Base-by-base conservation (phyloP, 2,113 vertebrate species). In the Chamaetylas fuelleborni region DNA sequence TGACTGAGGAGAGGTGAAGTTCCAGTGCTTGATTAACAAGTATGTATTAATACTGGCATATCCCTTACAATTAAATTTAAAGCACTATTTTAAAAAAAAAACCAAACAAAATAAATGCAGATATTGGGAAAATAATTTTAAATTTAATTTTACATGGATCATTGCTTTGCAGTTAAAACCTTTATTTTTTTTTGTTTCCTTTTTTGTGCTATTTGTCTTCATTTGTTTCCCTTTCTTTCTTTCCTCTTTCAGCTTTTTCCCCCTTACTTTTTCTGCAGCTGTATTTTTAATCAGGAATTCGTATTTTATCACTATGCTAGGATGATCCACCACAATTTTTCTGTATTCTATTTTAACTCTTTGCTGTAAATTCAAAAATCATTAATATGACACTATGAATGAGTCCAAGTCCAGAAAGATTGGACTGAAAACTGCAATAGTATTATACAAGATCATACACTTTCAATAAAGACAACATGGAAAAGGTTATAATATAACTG, bases 11-110 rank as follows among this genome's bases (percentile, higher is more conserved):
- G 6, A 85, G 3, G 14, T 16, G 8, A 74, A 74, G 33, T 56
- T 51, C 14, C 31, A 42, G 14, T 1, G 3, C 33, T 64, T 26
- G 9, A 13, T 54, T 34, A 62, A 53, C 4, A 65, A 7, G 20
- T n/a, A 25, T 36, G 5, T 24, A 20, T 42, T 73, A 38, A 50
- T 45, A 33, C 0, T 1, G 4, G 1, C 19, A 26, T 47, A 57
- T n/a, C 40, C 8, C 3, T 66, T 31, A 28, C 1, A 70, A 33
- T 16, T 34, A 45, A 24, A 67, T 45, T 48, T 66, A 65, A 77
- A 69, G 1, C 2, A 58, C 3, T 25, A 4, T 3, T 7, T 42
- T 3, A n/a, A 56, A 93, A n/a, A 56, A 93, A n/a, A 11, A 28
- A 24, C 0, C 5, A 11, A 50, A 45, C 5, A 18, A 28, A 65